phyloP scores from a whole-genome alignment of 2,113 vertebrate species.

The Tetraodon nigroviridis region DNA sequence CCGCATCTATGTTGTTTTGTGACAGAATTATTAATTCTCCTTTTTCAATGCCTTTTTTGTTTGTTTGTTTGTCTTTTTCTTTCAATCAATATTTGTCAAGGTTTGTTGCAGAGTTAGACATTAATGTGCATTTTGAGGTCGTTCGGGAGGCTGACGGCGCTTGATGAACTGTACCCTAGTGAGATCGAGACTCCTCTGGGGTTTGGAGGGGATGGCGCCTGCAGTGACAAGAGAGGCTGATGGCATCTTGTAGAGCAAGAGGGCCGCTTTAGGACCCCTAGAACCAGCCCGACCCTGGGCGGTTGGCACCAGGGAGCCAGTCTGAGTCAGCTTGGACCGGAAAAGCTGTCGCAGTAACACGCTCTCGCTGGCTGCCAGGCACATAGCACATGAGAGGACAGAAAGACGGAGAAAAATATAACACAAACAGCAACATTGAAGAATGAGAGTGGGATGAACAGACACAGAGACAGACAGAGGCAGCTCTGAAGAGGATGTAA shows the following conservation, averaged over 20 bases:
- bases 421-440: slow-evolving; percentile 44
- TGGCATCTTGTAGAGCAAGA: slow-evolving; percentile 75
- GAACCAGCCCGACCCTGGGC: slow-evolving; percentile 75
- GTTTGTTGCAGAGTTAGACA: no score
- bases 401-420: slow-evolving; percentile 9
- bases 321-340: slow-evolving; percentile 89
- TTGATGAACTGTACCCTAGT: slow-evolving; percentile 78
- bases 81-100: no score
- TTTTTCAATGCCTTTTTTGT: background rate
- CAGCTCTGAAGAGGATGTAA: slow-evolving; percentile 14
- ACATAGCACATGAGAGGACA: slow-evolving; percentile 47
- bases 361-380: slow-evolving; percentile 86
- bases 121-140: background rate
- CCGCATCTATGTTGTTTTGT: slow-evolving; percentile 3
- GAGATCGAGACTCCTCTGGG: slow-evolving; percentile 80
- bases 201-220: slow-evolving; percentile 66
- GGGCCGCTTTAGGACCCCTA: slow-evolving; percentile 78
- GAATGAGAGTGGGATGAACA: slow-evolving; percentile 24
- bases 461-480: slow-evolving; percentile 17
- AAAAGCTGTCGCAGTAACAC: slow-evolving; percentile 89
- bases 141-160: background rate
- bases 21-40: background rate
- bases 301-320: slow-evolving; percentile 84
- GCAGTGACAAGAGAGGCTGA: slow-evolving; percentile 46
- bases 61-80: no score